Evolutionary conservation across 2,113 vertebrate genomes (phyloP), one percentile per base, ranked within the genome.

Genomic region (Scytalopus superciliaris): DNA sequence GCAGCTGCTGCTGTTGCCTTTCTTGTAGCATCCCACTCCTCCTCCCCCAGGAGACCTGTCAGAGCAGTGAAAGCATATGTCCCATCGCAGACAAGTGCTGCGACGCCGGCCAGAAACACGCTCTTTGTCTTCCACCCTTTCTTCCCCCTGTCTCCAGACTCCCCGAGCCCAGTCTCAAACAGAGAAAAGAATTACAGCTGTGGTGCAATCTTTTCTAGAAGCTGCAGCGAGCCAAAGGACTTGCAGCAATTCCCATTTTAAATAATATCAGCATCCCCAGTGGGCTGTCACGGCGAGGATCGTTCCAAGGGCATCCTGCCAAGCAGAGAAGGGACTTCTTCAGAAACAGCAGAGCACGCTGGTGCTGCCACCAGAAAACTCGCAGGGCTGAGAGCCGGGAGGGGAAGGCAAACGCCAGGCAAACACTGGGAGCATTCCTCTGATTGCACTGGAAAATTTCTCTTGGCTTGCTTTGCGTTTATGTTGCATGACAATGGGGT

Each of bases 1-100:
- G 89, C 97, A 96, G 96, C 97, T 97, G 94, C 88, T 89, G 77
- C 63, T 40, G 56, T 77, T 80, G 82, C 92, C 79, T 72, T 84
- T 75, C 76, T 92, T 44, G 66, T 3, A 69, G 69, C 64, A 87
- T 52, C 86, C 77, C 84, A n/a, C 63, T 87, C 62, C 28, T 84
- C 55, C 84, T 76, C 78, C 85, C 3, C n/a, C 82, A 57, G 83
- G 57, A 91, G 57, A 76, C 53, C 81, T 9, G 40, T 12, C 59
- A 35, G 64, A 62, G 90, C 94, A 85, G 77, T 14, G 86, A 56
- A 80, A 94, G 94, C 93, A 63, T 23, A n/a, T 40, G 91, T 69
- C 90, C 90, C 49, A 1, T 24, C 10, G 53, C 79, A 90, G 86
- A 63, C 91, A 44, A 97, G 95, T 87, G 90, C 82, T 15, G 44